Base-by-base conservation (phyloP, 2,113 vertebrate genomes). In the Pyrgilauda ruficollis region DNA sequence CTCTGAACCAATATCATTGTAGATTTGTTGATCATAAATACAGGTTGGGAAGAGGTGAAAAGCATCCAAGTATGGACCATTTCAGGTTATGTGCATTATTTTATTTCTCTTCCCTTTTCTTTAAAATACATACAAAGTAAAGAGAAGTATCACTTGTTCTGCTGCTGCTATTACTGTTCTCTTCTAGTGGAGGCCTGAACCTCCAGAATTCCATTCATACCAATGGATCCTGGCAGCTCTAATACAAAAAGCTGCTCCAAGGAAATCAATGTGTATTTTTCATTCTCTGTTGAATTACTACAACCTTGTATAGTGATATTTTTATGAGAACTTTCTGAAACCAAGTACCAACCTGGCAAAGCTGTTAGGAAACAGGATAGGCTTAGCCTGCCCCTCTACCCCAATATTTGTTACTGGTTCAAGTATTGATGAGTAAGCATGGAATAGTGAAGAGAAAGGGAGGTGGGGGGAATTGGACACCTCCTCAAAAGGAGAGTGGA, bases 181-280 rank as follows among this genome's bases (percentile, higher is more conserved):
- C 59, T 69, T 62, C 52, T 52, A 52, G 30, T 41, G 39, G 31
- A 87, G 76, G 50, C 15, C 52, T 74, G 53, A 52, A 15, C 8
- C 27, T 67, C 56, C 41, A 80, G n/a, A 70, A 53, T 63, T 94
- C 44, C 53, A 9, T 69, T 95, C 55, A 55, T 37, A n/a, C 17
- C 44, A 90, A 80, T 53, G 23, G 92, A 90, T 89, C 53, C 31
- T 52, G 88, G 66, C 88, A 76, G 43, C 75, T 79, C 11, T 66
- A 46, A 86, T 84, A 87, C n/a, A 92, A 93, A 84, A 93, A 86
- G 18, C 76, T 55, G 84, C 49, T 94, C 24, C 70, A 92, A 94
- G 53, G 52, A 97, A 87, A 59, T 77, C 63, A 84, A 49, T 56
- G 21, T 31, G 21, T 77, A 87, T 69, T 95, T 74, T 88, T 49